A percentile compares a stretch with the other conserved stretches of the same genome.
Conservation (phyloP, 2,797 vertebrate species). For the Acomys russatus region DNA sequence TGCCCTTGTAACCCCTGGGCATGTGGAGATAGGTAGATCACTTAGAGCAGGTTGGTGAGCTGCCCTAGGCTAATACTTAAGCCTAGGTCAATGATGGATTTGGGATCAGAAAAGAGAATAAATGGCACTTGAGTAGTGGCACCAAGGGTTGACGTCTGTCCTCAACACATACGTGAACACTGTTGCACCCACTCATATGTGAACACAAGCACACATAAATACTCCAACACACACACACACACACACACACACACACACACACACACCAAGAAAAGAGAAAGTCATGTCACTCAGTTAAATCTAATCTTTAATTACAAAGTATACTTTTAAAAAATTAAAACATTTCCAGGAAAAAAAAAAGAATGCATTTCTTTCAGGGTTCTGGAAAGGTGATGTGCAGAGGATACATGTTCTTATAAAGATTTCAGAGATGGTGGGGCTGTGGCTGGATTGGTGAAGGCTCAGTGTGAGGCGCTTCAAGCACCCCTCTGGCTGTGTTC, state of each 20-base stretch:
- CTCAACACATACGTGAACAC: background rate
- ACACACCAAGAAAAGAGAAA: background rate
- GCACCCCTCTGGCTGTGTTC: background rate
- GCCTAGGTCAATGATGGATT: background rate
- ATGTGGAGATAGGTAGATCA: background rate
- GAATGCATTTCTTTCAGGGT: background rate
- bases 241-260: background rate
- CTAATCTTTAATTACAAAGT: background rate
- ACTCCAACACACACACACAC: too few species aligned
- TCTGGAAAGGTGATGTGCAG: background rate
- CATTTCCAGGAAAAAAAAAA: background rate
- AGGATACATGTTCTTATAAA: background rate
- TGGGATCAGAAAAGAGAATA: background rate
- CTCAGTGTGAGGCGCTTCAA: background rate
- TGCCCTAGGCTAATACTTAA: background rate
- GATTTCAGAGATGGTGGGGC: background rate
- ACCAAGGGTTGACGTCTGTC: background rate
- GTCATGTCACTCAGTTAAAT: background rate
- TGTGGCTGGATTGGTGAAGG: too few species aligned
- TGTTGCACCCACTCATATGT: background rate
- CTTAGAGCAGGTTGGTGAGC: background rate
- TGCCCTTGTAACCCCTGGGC: background rate
- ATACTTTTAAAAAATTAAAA: background rate
- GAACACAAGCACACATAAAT: background rate
- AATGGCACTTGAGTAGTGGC: background rate